Conservation (phyloP, 2,113 vertebrate species). For the Syngnathus floridae region DNA sequence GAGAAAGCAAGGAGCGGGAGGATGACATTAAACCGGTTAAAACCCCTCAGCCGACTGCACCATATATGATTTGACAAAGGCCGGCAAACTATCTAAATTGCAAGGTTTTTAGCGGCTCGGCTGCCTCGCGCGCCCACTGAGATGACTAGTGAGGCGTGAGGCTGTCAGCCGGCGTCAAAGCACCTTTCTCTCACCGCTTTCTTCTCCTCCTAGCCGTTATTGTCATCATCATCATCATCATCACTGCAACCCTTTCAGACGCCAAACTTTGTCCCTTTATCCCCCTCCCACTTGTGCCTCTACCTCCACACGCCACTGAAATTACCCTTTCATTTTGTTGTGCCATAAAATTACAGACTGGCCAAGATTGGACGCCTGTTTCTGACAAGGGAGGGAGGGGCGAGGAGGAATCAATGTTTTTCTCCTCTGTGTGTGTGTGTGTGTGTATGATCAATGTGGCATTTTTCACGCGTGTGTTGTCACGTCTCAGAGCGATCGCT, state of each 20-base stretch:
- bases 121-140: constrained; percentile 38
- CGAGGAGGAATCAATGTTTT: constrained; percentile 96
- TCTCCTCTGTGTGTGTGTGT: constrained; percentile 50
- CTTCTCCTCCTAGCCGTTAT: constrained; percentile 44
- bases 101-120: constrained; percentile 63
- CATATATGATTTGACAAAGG: constrained; percentile 68
- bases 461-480: constrained; percentile 39
- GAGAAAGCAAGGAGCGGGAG: constrained; percentile 17
- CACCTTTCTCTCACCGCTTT: constrained; percentile 64
- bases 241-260: constrained; percentile 77
- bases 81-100: constrained; percentile 77
- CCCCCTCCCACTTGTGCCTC: constrained; percentile 77
- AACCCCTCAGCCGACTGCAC: constrained; percentile 63
- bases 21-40: constrained; percentile 72
- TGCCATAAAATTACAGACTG: constrained; percentile 97
- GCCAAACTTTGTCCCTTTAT: constrained; percentile 76
- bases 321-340: constrained; percentile 99
- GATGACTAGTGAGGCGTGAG: constrained; percentile 55
- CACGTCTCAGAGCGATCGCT: constrained; percentile 50
- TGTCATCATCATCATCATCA: constrained; percentile 77
- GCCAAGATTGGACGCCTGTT: constrained; percentile 96
- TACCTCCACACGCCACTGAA: constrained; percentile 85
- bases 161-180: constrained; percentile 67
- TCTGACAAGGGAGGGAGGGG: constrained; percentile 51
- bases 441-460: constrained; percentile 54